These are phyloP conservation scores for Camponotus floridanus DNA, from an alignment of 1,140 invertebrate species.

Conservation along the genomic window DNA sequence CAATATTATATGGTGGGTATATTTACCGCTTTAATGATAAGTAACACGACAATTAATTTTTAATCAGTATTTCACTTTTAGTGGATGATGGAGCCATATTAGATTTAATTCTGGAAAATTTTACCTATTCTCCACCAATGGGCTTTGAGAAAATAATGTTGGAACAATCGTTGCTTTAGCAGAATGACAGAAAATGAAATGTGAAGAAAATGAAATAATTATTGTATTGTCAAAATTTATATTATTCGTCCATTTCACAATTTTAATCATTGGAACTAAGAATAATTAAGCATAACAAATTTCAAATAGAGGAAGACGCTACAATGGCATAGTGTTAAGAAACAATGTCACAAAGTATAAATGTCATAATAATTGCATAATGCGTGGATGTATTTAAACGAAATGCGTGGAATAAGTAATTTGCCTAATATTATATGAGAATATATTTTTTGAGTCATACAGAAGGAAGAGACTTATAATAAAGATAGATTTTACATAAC, in stretches of 20 bases:
- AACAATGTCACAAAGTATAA: constrained; percentile 55
- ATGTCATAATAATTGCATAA: constrained; percentile 53
- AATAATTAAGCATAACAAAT: constrained; percentile 28
- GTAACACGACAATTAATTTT: neutral
- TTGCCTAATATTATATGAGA: constrained; percentile 67
- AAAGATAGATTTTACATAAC: constrained; percentile 57
- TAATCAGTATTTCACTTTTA: constrained; percentile 86
- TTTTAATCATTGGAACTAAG: constrained; percentile 48
- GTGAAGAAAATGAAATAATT: constrained; percentile 1
- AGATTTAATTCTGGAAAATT: constrained; percentile 97
- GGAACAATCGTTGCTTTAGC: constrained; percentile 98
- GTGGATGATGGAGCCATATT: constrained; percentile 99
- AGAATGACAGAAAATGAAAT: constrained; percentile 38
- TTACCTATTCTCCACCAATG: constrained; percentile 93
- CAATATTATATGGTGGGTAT: constrained; percentile 95
- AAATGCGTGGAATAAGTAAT: constrained; percentile 67
- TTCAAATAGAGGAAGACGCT: neutral
- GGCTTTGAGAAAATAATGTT: constrained; percentile 99
- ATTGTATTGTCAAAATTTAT: constrained; percentile 17
- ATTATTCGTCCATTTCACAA: constrained; percentile 58
- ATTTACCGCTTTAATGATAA: constrained; percentile 29
- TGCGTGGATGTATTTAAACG: constrained; percentile 65
- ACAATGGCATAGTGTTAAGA: constrained; percentile 44
- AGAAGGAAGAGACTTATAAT: neutral
- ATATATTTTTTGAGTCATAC: constrained; percentile 56